A percentile compares a stretch with the other conserved stretches of the same genome.
Conservation (phyloP, 2,888 invertebrate species). For the Micoletzkya japonica region DNA sequence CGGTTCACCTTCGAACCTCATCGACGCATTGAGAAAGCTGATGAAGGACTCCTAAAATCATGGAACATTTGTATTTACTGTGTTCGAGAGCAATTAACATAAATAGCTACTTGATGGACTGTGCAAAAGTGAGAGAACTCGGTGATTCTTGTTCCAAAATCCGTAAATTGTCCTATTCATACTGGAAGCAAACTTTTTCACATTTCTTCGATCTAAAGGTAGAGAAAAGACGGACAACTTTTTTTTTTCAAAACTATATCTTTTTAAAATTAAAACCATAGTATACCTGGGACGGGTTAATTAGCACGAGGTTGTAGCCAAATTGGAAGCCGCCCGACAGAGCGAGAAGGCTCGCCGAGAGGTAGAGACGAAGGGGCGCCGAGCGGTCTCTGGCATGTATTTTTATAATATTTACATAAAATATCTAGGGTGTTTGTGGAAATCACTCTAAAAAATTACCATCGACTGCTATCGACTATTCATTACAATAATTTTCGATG, state of each 20-base stretch:
- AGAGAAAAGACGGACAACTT: not conserved
- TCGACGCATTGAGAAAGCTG: constrained; percentile 5
- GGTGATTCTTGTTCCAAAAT: no score
- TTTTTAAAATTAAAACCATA: not conserved
- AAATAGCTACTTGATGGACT: no score
- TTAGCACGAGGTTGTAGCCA: constrained; percentile 15
- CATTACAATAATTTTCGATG: no score
- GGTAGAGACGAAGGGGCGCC: constrained; percentile 1
- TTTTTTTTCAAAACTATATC: no score
- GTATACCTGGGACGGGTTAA: constrained; percentile 3
- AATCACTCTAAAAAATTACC: no score
- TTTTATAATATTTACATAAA: no score
- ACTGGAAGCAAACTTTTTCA: not conserved
- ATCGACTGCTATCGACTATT: no score
- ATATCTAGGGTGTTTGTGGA: no score
- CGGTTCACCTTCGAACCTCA: not conserved
- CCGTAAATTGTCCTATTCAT: not conserved
- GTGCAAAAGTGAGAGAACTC: no score
- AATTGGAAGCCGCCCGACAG: constrained; percentile 21
- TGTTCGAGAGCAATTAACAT: no score
- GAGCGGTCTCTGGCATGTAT: no score
- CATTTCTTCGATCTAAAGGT: not conserved
- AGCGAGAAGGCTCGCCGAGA: not conserved
- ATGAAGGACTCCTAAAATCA: constrained; percentile 3
- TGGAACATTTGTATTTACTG: no score